Conservation (phyloP, 1,140 invertebrate species). For the Habropoda laboriosa region DNA sequence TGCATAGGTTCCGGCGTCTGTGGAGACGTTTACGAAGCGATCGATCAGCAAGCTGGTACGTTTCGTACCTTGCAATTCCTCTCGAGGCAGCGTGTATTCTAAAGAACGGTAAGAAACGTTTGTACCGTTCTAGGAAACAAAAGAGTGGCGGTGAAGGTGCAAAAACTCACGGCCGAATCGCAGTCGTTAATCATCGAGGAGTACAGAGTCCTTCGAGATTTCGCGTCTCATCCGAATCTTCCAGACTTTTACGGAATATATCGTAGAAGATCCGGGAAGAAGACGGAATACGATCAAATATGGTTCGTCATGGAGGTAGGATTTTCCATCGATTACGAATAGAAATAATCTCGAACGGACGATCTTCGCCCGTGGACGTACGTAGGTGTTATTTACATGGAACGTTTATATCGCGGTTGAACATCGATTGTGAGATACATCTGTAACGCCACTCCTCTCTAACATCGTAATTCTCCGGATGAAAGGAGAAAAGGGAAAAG, state of each 20-base stretch:
- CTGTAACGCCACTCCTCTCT: conserved; percentile 28
- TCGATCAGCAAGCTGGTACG: conserved; percentile 86
- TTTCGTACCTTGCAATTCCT: neutral
- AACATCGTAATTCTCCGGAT: conserved; percentile 51
- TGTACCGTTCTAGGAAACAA: conserved; percentile 80
- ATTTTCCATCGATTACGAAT: neutral
- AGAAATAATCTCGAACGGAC: neutral
- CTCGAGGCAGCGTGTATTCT: too few relatives aligned
- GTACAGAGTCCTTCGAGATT: conserved; percentile 90
- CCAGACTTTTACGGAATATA: conserved; percentile 93
- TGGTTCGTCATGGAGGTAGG: conserved; percentile 96
- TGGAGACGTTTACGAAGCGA: conserved; percentile 89
- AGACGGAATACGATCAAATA: conserved; percentile 86
- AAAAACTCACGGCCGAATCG: conserved; percentile 87
- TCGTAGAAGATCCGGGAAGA: conserved; percentile 84
- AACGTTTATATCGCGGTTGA: conserved; percentile 11
- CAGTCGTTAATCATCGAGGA: conserved; percentile 90
- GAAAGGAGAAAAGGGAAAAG: neutral
- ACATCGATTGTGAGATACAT: conserved; percentile 16
- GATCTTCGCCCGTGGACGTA: neutral
- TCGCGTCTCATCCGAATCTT: conserved; percentile 89
- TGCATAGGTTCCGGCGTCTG: conserved; percentile 89
- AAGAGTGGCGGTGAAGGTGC: conserved; percentile 91
- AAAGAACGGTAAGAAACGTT: too few relatives aligned
- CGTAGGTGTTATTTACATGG: conserved; percentile 22